phyloP scores from a whole-genome alignment of 2,888 invertebrate genomes.

The Trilocha varians region DNA sequence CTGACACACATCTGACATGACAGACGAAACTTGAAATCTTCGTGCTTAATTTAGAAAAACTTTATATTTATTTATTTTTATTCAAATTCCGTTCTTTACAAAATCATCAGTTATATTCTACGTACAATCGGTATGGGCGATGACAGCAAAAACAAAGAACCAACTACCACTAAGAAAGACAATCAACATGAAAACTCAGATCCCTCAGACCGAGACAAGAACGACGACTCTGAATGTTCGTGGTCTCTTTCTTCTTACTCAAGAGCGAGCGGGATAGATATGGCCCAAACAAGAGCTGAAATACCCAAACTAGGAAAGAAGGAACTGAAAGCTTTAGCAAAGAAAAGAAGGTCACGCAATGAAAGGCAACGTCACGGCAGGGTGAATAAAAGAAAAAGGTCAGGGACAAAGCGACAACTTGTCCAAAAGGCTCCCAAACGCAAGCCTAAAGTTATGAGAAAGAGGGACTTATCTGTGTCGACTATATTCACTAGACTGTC shows the following conservation, averaged over 20 bases:
- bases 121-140: conserved; percentile 37
- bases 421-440: conserved; percentile 18
- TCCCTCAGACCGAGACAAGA: conserved; percentile 15
- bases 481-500: conserved; percentile 33
- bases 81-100: conserved; percentile 17
- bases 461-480: conserved; percentile 22
- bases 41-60: conserved; percentile 4
- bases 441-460: conserved; percentile 14
- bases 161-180: conserved; percentile 34
- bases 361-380: conserved; percentile 16
- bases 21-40: not conserved
- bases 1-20: not conserved
- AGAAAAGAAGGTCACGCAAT: conserved; percentile 15
- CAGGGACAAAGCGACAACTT: conserved; percentile 14
- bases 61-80: conserved; percentile 7
- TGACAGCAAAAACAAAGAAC: conserved; percentile 24
- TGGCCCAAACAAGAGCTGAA: conserved; percentile 17
- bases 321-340: conserved; percentile 14
- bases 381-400: conserved; percentile 27
- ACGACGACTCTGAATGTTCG: conserved; percentile 20
- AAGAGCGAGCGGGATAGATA: conserved; percentile 21
- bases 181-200: conserved; percentile 16
- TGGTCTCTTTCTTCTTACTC: conserved; percentile 23
- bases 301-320: conserved; percentile 15
- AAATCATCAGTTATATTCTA: conserved; percentile 38